Conservation (phyloP, 2,888 invertebrate species). For the Hipparchia sbordonii region DNA sequence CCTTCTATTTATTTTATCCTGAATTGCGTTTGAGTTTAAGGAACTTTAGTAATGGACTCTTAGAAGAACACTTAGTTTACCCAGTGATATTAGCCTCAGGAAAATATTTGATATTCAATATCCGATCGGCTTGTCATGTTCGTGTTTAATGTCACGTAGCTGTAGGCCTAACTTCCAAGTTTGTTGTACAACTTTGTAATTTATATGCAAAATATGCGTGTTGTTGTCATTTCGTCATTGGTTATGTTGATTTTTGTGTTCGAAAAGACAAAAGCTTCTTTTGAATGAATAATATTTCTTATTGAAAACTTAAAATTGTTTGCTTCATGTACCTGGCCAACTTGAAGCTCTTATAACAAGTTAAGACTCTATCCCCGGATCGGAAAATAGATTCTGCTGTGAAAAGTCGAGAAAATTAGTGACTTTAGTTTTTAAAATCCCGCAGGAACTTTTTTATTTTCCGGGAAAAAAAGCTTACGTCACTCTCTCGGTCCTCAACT, state of each 20-base stretch:
- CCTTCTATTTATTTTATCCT: too few relatives aligned
- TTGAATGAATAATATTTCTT: background rate
- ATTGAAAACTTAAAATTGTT: background rate
- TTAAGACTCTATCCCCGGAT: too few relatives aligned
- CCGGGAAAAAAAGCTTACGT: too few relatives aligned
- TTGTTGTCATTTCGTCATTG: constrained; percentile 12
- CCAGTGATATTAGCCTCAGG: background rate
- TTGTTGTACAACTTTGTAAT: background rate
- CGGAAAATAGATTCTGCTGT: too few relatives aligned
- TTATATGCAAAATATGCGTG: constrained; percentile 2
- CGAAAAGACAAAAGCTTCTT: background rate
- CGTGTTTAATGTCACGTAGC: constrained; percentile 2
- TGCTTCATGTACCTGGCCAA: too few relatives aligned
- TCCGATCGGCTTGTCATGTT: background rate
- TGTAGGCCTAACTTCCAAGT: background rate
- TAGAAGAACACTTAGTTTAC: background rate
- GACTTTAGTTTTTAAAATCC: too few relatives aligned
- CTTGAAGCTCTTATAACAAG: too few relatives aligned
- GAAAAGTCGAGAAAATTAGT: too few relatives aligned
- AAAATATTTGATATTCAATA: constrained; percentile 7
- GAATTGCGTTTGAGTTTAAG: too few relatives aligned
- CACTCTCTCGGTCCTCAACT: too few relatives aligned
- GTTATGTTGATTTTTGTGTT: background rate
- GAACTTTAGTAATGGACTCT: too few relatives aligned
- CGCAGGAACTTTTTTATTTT: too few relatives aligned